These are phyloP conservation scores for Drosophila mimica DNA, from an alignment of 2,888 invertebrate species.

Conservation along the genomic window DNA sequence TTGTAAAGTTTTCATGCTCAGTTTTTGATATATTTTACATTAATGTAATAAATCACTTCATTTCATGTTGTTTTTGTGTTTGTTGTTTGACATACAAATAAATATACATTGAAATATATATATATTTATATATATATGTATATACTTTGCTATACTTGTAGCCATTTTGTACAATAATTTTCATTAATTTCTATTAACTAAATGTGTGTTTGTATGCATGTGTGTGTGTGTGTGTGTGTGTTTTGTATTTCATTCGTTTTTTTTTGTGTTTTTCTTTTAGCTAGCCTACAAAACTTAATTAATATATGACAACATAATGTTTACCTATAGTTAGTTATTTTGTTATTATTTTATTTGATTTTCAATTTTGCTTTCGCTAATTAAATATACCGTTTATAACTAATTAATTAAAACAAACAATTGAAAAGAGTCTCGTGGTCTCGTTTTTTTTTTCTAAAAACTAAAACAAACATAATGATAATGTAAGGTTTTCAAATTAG, in stretches of 20 bases:
- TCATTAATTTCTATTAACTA: conserved; percentile 71
- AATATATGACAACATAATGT: conserved; percentile 74
- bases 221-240: conserved; percentile 23
- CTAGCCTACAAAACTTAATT: conserved; percentile 68
- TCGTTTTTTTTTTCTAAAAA: conserved; percentile 49
- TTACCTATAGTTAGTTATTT: conserved; percentile 44
- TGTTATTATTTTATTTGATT: conserved; percentile 43
- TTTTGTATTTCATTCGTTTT: not conserved
- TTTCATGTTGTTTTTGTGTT: conserved; percentile 49
- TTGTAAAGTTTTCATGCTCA: conserved; percentile 74
- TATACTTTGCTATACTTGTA: conserved; percentile 45
- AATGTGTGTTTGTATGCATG: conserved; percentile 41
- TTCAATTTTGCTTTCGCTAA: conserved; percentile 48
- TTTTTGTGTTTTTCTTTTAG: conserved; percentile 9
- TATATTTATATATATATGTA: conserved; percentile 37
- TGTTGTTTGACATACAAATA: conserved; percentile 46
- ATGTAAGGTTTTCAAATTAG: conserved; percentile 57
- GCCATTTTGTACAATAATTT: conserved; percentile 75
- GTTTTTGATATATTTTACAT: conserved; percentile 70
- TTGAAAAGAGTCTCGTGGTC: conserved; percentile 75
- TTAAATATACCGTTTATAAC: conserved; percentile 24
- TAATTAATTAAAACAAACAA: conserved; percentile 64
- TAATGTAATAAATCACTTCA: conserved; percentile 78
- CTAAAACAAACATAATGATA: conserved; percentile 42
- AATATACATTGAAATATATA: conserved; percentile 44